These are phyloP conservation scores for Brachypodius melanocephalos DNA, from an alignment of 2,113 vertebrate species.

Conservation along the genomic window DNA sequence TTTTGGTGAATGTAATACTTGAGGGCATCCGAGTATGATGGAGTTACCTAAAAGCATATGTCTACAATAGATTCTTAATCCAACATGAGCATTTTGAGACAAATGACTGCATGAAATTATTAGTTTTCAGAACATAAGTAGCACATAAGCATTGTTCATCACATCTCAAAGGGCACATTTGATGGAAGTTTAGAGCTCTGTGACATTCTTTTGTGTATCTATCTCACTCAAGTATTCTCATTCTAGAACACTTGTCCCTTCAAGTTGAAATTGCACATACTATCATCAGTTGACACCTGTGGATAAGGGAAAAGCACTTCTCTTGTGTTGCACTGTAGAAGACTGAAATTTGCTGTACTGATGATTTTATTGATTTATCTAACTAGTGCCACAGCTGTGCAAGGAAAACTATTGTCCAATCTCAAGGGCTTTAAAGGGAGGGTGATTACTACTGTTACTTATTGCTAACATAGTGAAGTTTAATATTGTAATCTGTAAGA, in stretches of 20 bases:
- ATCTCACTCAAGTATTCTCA: not conserved
- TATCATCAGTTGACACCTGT: not conserved
- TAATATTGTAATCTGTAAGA: not conserved
- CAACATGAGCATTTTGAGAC: not conserved
- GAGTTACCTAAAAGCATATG: not conserved
- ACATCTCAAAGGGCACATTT: not conserved
- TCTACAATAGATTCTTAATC: not conserved
- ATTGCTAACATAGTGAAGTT: not conserved
- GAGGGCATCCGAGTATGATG: fast-evolving
- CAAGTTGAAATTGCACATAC: not conserved
- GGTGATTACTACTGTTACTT: not conserved
- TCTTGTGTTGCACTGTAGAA: slow-evolving; percentile 8
- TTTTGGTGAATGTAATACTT: not conserved
- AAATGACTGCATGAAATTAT: not conserved
- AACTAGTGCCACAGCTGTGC: not conserved
- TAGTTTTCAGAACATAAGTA: not conserved
- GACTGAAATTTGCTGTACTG: not conserved
- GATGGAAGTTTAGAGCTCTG: slow-evolving; percentile 40
- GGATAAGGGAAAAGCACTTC: slow-evolving; percentile 49
- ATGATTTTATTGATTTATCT: not conserved
- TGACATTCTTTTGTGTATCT: slow-evolving; percentile 44
- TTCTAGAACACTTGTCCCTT: not conserved
- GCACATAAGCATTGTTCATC: not conserved
- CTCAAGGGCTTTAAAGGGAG: not conserved
- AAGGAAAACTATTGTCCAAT: not conserved